phyloP scores from a whole-genome alignment of 2,888 invertebrate species.

The Auanema freiburgensis region DNA sequence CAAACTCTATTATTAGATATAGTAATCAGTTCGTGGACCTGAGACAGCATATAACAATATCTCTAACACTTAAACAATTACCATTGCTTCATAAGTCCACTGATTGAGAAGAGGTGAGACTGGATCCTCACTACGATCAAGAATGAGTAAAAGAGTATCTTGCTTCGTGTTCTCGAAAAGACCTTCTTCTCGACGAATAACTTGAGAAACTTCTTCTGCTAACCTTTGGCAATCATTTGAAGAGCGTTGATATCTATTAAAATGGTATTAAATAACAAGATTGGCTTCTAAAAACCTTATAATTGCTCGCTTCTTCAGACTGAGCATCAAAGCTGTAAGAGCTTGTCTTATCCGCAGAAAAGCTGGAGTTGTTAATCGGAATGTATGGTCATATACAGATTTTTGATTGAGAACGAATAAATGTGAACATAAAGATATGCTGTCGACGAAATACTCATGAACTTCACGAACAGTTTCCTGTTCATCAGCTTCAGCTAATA shows the following conservation, averaged over 20 bases:
- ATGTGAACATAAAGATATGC: constrained; percentile 35
- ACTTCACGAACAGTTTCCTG: constrained; percentile 81
- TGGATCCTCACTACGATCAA: constrained; percentile 91
- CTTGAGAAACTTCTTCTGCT: constrained; percentile 49
- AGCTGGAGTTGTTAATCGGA: constrained; percentile 69
- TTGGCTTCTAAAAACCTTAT: constrained; percentile 36
- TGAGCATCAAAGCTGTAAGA: constrained; percentile 80
- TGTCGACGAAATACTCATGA: constrained; percentile 92
- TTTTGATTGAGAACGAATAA: constrained; percentile 30
- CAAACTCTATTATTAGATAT: constrained; percentile 92
- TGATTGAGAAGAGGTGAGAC: constrained; percentile 92
- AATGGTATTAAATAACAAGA: background rate
- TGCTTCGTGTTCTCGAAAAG: constrained; percentile 47
- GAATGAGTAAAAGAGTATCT: constrained; percentile 77
- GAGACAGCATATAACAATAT: background rate
- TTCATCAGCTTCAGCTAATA: constrained; percentile 94
- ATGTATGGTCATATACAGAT: constrained; percentile 27
- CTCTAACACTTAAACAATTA: background rate
- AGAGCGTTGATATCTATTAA: constrained; percentile 47
- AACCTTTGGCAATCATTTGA: constrained; percentile 50
- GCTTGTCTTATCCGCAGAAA: constrained; percentile 83
- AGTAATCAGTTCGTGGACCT: constrained; percentile 85
- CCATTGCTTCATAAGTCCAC: constrained; percentile 99
- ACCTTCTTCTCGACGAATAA: constrained; percentile 53
- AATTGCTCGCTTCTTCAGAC: constrained; percentile 85